Conservation (phyloP, 2,797 vertebrate species). For the Sebastes reedi region DNA sequence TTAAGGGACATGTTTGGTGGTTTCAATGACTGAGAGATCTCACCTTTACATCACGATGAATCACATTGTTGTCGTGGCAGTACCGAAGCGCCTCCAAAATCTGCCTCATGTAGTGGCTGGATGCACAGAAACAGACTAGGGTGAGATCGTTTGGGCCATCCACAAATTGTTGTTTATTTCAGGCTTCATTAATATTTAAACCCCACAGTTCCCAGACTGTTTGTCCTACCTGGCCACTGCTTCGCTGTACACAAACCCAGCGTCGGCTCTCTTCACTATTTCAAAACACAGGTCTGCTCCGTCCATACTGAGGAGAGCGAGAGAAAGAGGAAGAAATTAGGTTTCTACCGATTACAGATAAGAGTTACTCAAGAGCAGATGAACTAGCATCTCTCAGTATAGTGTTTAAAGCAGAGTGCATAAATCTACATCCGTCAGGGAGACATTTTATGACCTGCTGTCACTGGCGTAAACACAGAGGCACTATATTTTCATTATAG, state of each 20-base stretch:
- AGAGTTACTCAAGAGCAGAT: not conserved
- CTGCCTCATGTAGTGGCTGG: conserved; percentile 97
- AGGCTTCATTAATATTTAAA: conserved; percentile 1
- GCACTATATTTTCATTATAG: conserved; percentile 14
- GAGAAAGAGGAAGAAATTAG: not conserved
- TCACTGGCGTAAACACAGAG: conserved; percentile 3
- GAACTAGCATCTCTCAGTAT: not conserved
- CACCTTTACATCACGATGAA: conserved; percentile 97
- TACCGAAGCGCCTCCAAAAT: conserved; percentile 96
- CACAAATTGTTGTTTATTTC: not conserved
- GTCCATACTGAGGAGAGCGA: conserved; percentile 88
- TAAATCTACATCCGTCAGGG: not conserved
- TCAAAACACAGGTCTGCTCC: conserved; percentile 98
- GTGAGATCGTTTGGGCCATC: not conserved
- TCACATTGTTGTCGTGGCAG: conserved; percentile 98
- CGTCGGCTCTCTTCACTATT: conserved; percentile 98
- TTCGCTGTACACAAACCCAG: conserved; percentile 99
- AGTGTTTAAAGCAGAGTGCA: not conserved
- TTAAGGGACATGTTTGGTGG: not conserved
- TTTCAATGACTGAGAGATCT: conserved; percentile 43
- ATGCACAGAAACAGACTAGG: conserved; percentile 25
- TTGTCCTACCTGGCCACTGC: conserved; percentile 93
- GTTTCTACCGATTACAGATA: not conserved
- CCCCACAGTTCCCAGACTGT: not conserved
- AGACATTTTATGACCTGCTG: conserved; percentile 21